Conservation (phyloP, 2,113 vertebrate genomes). For the Channa argus region DNA sequence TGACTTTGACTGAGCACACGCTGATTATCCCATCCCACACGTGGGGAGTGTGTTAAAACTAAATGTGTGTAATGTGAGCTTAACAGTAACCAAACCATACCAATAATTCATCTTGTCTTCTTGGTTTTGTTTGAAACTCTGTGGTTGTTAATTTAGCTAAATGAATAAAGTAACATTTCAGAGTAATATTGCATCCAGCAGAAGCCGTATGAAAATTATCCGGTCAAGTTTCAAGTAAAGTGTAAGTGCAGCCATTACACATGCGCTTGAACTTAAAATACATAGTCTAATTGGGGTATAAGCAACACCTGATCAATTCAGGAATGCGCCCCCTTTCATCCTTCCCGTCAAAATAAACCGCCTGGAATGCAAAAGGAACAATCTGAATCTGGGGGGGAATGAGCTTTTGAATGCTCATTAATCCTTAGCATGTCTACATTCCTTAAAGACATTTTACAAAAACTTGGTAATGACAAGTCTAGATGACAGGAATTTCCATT, state of each 20-base stretch:
- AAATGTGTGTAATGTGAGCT: no score
- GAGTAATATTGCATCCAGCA: no score
- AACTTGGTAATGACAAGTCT: conserved; percentile 54
- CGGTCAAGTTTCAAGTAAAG: neutral
- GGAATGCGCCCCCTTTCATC: conserved; percentile 22
- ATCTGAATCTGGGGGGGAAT: conserved; percentile 26
- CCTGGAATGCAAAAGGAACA: conserved; percentile 48
- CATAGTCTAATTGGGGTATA: neutral
- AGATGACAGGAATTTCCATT: conserved; percentile 72
- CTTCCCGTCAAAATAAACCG: conserved; percentile 29
- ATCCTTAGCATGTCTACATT: conserved; percentile 73
- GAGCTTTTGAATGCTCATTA: conserved; percentile 59
- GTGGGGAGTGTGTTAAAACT: neutral
- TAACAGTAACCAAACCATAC: no score
- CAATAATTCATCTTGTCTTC: no score
- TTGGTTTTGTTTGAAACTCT: neutral
- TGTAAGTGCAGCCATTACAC: neutral
- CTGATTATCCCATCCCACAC: conserved; percentile 27
- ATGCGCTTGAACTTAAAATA: neutral
- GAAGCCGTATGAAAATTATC: no score
- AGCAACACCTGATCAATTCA: neutral
- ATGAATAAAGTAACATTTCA: no score
- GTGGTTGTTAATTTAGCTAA: no score
- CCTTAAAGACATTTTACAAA: conserved; percentile 53
- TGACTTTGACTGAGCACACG: conserved; percentile 61